Base-by-base conservation (phyloP, 1,140 invertebrate species). In the Bombus pyrosoma region DNA sequence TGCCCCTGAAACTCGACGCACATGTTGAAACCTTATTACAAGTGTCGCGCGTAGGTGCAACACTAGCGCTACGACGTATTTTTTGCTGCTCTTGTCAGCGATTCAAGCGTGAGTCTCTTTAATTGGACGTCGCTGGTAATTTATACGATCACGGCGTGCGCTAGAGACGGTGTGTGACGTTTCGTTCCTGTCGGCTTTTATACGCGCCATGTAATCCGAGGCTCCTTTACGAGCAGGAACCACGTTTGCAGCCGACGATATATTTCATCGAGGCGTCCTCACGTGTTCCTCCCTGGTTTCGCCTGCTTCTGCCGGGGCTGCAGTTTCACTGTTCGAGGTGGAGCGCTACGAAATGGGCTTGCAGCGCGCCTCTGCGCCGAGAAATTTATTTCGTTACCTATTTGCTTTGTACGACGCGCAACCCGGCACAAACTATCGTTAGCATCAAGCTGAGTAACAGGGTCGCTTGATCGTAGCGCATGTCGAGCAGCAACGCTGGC, bases 121-220 rank as follows among this genome's bases (percentile, higher is more conserved):
- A 87, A 87, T 87, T 87, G 86, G 83, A 78, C 77, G 79, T 87
- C 64, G n/a, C 43, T 8, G 62, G 77, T 78, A 86, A 88, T 88
- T 88, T 88, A 86, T 82, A 80, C 76, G 80, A 82, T 75, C 87
- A 73, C 80, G 37, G 25, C n/a, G n/a, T n/a, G n/a, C 12, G 22
- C 28, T 28, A 34, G 68, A 39, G 37, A 79, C 62, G 32, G 69
- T 71, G n/a, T 43, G 74, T 34, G 73, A 78, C 82, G 47, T 68
- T 79, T 43, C 64, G 72, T 84, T 71, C n/a, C 64, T 53, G 74
- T 71, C 47, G 82, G 37, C 25, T 68, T 69, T 82, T 75, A 34
- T 28, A 82, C 69, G 53, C 47, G 43, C 25, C 79, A 37, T 28
- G 71, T 82, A 82, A 75, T 78, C 66, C 34, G n/a, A 77, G 75